Percentiles rank a stretch among this genome's conserved stretches.
These are phyloP conservation scores for Papilio dardanus DNA, from an alignment of 1,140 invertebrate genomes.

Conservation along the genomic window DNA sequence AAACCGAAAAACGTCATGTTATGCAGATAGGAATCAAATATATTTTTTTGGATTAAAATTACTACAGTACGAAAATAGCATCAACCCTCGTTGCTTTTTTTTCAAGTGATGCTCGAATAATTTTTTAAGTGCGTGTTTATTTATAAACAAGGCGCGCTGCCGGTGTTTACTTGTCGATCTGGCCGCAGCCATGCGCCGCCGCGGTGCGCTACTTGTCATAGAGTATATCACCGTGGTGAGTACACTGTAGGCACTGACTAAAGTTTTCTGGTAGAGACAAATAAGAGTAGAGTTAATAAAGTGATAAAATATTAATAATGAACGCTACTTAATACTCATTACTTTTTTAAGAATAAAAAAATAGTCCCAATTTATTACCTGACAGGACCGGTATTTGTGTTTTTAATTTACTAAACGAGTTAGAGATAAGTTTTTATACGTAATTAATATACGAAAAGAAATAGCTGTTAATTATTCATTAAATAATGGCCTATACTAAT, in stretches of 20 bases:
- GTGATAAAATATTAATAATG: too few species aligned
- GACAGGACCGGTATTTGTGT: not conserved
- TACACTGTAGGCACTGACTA: not conserved
- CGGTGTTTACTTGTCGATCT: constrained; percentile 41
- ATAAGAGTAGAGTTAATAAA: too few species aligned
- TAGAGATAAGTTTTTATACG: not conserved
- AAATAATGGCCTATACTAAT: not conserved
- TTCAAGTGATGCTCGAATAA: not conserved
- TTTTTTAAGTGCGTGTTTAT: constrained; percentile 46
- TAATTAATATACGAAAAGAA: not conserved
- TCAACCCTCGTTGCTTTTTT: constrained; percentile 18
- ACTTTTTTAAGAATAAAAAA: too few species aligned
- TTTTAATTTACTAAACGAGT: not conserved
- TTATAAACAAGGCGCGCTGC: constrained; percentile 56
- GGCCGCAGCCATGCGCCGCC: constrained; percentile 53
- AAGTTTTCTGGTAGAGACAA: too few species aligned
- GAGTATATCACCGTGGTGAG: not conserved
- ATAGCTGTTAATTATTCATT: not conserved
- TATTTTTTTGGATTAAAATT: too few species aligned
- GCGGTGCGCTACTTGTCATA: constrained; percentile 38
- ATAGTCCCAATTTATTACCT: not conserved
- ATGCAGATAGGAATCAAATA: too few species aligned
- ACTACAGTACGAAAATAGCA: constrained; percentile 13
- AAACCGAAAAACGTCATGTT: too few species aligned
- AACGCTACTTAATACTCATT: too few species aligned